Evolutionary conservation across 1,140 invertebrate genomes (phyloP).

Genomic region (Pollicipes pollicipes): DNA sequence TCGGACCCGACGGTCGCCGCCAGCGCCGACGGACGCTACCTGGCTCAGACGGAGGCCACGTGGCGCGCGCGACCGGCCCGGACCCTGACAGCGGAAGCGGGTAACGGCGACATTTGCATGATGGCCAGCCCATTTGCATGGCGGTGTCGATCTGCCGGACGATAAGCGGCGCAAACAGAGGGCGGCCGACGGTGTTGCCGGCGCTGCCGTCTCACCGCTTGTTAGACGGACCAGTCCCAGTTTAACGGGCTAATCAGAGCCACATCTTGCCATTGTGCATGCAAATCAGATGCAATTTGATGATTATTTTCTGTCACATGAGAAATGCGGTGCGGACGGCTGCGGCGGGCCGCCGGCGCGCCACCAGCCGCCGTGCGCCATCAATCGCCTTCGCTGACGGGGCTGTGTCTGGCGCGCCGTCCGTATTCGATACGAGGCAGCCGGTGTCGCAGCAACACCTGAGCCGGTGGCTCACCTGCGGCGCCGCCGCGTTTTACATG

Average conservation of each 20-base stretch:
- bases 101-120: background rate
- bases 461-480: background rate
- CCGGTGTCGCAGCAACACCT: background rate
- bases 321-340: background rate
- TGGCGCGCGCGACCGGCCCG: too few species aligned
- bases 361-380: background rate
- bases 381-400: background rate
- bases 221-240: background rate
- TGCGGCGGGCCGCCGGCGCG: too few species aligned
- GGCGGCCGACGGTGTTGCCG: too few species aligned
- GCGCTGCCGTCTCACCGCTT: background rate
- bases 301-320: background rate
- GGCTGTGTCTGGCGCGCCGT: background rate
- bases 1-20: too few species aligned
- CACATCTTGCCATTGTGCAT: background rate
- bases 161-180: background rate
- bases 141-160: background rate
- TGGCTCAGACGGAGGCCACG: too few species aligned
- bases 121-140: background rate
- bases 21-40: background rate
- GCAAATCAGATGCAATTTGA: background rate
- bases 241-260: background rate
- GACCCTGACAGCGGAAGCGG: background rate
- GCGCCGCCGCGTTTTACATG: background rate
- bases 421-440: too few species aligned